Evolutionary conservation across 2,113 vertebrate genomes (phyloP).

Genomic region (Pao palembangensis): DNA sequence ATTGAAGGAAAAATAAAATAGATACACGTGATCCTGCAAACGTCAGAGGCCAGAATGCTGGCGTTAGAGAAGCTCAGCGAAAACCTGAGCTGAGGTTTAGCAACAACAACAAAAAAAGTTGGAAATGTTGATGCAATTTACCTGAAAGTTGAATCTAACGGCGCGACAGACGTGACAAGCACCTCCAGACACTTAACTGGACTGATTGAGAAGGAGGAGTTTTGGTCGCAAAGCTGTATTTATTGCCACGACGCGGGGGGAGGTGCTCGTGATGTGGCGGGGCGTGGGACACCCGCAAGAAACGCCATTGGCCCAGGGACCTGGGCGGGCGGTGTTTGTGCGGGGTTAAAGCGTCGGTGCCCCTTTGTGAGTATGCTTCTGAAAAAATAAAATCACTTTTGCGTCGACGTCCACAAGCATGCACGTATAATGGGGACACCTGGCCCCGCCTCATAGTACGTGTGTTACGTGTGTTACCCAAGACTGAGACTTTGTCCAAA

Average conservation of each 20-base stretch:
- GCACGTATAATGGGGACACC: not conserved
- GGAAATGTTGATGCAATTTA: not conserved
- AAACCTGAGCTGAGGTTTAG: not conserved
- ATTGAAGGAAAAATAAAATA: no score
- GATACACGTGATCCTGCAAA: not conserved
- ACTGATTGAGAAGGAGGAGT: conserved; percentile 34
- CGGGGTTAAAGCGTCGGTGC: not conserved
- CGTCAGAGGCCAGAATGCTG: not conserved
- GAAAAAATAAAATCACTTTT: no score
- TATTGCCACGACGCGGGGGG: conserved; percentile 48
- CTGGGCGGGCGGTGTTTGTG: conserved; percentile 46
- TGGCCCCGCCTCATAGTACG: not conserved
- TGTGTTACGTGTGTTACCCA: not conserved
- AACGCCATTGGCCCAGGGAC: conserved; percentile 55
- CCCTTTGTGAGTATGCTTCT: no score
- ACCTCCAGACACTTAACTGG: not conserved
- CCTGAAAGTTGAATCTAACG: conserved; percentile 21
- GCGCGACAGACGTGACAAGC: conserved; percentile 1
- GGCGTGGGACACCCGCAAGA: conserved; percentile 48
- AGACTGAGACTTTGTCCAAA: not conserved
- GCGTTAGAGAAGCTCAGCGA: no score
- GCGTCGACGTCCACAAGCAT: not conserved
- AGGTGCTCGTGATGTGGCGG: conserved; percentile 48
- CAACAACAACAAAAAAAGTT: not conserved
- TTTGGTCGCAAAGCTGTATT: conserved; percentile 29